Evolutionary conservation across 2,113 vertebrate species (phyloP).

Genomic region (Mesoclemmys tuberculata): DNA sequence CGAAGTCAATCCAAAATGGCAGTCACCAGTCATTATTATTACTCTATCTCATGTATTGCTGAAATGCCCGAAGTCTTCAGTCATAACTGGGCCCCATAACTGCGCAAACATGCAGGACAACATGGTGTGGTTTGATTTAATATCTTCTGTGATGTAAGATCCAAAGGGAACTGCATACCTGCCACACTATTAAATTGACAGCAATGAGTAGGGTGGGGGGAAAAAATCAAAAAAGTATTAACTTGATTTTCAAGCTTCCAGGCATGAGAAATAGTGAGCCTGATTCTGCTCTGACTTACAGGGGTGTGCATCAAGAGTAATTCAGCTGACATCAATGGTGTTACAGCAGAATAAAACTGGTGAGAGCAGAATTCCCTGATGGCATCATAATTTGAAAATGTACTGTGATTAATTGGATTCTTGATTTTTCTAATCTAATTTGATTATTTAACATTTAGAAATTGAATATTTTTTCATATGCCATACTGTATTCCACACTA

Average conservation of each 20-base stretch:
- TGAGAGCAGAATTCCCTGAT: not conserved
- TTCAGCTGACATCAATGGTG: not conserved
- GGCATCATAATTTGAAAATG: not conserved
- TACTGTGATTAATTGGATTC: not conserved
- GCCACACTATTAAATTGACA: not conserved
- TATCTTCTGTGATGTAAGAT: not conserved
- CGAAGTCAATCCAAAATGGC: not conserved
- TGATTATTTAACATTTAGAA: not conserved
- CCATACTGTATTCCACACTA: not conserved
- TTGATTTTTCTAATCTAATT: not conserved
- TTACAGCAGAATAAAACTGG: not conserved
- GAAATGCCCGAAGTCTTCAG: not conserved
- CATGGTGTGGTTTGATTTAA: not conserved
- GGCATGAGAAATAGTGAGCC: not conserved
- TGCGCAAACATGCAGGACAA: not conserved
- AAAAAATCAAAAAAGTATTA: not conserved
- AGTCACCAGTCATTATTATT: not conserved
- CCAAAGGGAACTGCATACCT: not conserved
- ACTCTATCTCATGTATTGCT: not conserved
- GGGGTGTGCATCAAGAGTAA: not conserved
- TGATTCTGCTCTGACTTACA: not conserved
- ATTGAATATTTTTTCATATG: not conserved
- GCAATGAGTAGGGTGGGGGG: not conserved
- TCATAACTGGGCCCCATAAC: not conserved
- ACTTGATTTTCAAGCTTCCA: not conserved